Base-by-base conservation (phyloP, 1,140 invertebrate species). In the Solenopsis fugax region DNA sequence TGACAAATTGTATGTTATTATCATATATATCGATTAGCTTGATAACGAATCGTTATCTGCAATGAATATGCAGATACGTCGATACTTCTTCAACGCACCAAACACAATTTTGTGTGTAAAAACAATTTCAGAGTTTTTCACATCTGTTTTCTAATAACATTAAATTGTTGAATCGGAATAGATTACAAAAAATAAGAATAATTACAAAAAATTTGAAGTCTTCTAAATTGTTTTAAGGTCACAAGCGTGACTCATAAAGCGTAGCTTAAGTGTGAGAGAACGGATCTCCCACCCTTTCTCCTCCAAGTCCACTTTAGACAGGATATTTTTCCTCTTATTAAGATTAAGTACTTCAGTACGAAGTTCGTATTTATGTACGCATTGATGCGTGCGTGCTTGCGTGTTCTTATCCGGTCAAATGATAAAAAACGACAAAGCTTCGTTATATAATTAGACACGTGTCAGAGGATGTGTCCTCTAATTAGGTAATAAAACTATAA, bases 381-480 rank as follows among this genome's bases (percentile, higher is more conserved):
- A 45, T 78, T 24, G 4, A 48, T 37, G 10, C 48, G 7, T 62
- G n/a, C 24, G 21, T 48, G 29, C 37, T 16, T 72, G 34, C 12
- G 50, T 29, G 85, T 13, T 50, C 34, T 73, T 87, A 65, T 62
- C 41, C 16, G 6, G 24, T n/a, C 10, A 62, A 76, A 52, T 87
- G 18, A 69, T 37, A n/a, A 72, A 60, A 71, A n/a, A 34, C 9
- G 45, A 72, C n/a, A 1, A 65, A 7, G 12, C 7, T 69, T 69
- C 41, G n/a, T 88, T 86, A 85, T 21, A 45, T 88, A 88, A 88
- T 56, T 86, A 86, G 56, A 80, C 24, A 21, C 13, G 29, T 56
- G 21, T 86, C 34, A 37, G 13, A 78, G 24, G 50, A 41, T 13
- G 58, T 50, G 50, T 48, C 41, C 54, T 58, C 54, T 87, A 77